Evolutionary conservation across 2,888 invertebrate species (phyloP), one percentile per base, ranked within the genome.

Genomic region (Drosophila ochracea): DNA sequence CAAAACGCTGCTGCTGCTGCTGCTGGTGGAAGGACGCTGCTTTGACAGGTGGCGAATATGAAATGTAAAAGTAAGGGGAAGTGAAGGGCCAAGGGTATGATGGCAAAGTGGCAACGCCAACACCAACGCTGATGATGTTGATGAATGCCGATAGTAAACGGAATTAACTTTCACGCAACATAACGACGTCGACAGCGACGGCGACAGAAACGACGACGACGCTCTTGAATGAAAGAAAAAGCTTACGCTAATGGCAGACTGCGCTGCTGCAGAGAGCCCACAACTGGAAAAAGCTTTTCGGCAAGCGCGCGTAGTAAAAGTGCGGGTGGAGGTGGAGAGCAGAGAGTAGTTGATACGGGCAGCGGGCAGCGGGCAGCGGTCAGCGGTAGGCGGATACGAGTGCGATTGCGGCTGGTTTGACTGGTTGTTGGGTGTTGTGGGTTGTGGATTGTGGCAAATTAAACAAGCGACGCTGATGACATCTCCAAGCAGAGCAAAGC

Each of bases 141-240:
- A 85, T 85, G 85, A 89, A 85, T 90, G 87, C 91, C 91, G 85
- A 85, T 85, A 85, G 85, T 85, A 85, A 85, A 89, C 91, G 85
- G 89, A 90, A 85, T 90, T 90, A 85, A 85, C 91, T 85, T 85
- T 85, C 85, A 90, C 85, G 89, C 85, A 85, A 76, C 84, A 78
- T 83, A 89, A 69, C 78, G 71, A 64, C 79, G 68, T 43, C 53
- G 66, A 71, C 80, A 43, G 7, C 61, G 25, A 21, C 64, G 62
- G n/a, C 61, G 30, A 6, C 54, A 62, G 53, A 61, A 11, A 7
- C 71, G 7, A 31, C 72, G 50, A 54, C 76, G 68, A 58, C 57
- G 67, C 89, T 81, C 68, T 85, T 85, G 85, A 85, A 85, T 85
- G 85, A 85, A 85, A 90, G 85, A 90, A 85, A 85, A 85, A 85